These are phyloP conservation scores for Endotricha flammealis DNA, from an alignment of 2,888 invertebrate genomes.

Conservation along the genomic window DNA sequence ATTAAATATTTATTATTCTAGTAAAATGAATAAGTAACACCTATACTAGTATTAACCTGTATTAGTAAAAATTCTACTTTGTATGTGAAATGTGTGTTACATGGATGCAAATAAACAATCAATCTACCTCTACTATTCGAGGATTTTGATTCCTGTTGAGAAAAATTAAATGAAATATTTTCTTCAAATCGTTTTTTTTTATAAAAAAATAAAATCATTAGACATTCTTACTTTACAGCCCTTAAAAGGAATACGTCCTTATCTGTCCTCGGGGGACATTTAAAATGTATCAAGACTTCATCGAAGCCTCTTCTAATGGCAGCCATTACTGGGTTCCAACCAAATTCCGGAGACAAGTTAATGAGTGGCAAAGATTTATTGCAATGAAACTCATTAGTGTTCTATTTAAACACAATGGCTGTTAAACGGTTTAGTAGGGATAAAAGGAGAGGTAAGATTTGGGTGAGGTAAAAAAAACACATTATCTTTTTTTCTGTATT, in stretches of 20 bases:
- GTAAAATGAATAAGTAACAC: no score
- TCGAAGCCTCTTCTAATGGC: slow-evolving; percentile 17
- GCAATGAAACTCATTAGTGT: slow-evolving; percentile 12
- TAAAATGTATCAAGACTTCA: slow-evolving; percentile 19
- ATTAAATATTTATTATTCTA: no score
- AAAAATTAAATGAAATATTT: no score
- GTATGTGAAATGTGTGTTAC: no score
- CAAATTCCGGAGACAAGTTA: slow-evolving; percentile 18
- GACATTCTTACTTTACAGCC: slow-evolving; percentile 2
- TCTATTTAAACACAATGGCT: slow-evolving; percentile 6
- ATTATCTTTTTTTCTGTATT: no score
- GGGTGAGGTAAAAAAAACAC: background rate
- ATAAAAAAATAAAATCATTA: slow-evolving; percentile 6
- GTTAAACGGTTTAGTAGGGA: background rate
- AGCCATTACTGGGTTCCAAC: slow-evolving; percentile 17
- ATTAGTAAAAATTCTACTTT: no score
- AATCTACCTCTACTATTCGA: no score
- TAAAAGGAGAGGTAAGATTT: slow-evolving; percentile 6
- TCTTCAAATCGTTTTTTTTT: no score
- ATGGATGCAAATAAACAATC: no score
- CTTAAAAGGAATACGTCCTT: slow-evolving; percentile 13
- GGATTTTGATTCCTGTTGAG: no score
- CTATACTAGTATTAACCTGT: no score
- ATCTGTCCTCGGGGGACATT: slow-evolving; percentile 14
- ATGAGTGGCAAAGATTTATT: slow-evolving; percentile 20